Conservation (phyloP, 2,797 vertebrate genomes). For the Rhinogobio ventralis region DNA sequence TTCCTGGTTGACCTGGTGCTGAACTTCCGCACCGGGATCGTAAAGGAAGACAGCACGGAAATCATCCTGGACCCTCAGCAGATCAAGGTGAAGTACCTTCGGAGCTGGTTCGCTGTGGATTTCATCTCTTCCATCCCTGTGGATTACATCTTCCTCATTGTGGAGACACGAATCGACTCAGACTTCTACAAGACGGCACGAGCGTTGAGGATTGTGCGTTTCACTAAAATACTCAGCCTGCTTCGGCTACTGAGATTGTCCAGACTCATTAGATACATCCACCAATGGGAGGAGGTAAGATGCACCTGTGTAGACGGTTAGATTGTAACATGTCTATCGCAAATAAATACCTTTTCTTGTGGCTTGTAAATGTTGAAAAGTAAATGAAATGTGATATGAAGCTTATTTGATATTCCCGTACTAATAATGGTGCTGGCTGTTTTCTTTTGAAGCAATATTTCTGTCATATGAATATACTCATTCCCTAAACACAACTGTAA, state of each 20-base stretch:
- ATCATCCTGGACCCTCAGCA: conserved; percentile 95
- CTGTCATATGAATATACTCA: neutral
- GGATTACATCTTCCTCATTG: conserved; percentile 99
- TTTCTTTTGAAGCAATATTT: conserved; percentile 25
- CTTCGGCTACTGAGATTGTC: conserved; percentile 93
- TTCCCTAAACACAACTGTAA: conserved; percentile 3
- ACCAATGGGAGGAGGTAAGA: conserved; percentile 98
- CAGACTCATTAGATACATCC: conserved; percentile 97
- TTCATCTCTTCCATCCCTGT: conserved; percentile 99
- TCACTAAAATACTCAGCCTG: conserved; percentile 98
- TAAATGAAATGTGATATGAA: neutral
- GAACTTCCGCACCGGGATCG: conserved; percentile 98
- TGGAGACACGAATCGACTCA: conserved; percentile 96
- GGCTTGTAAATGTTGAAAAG: conserved; percentile 5
- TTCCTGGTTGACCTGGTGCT: conserved; percentile 98
- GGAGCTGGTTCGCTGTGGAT: conserved; percentile 98
- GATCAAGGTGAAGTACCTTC: conserved; percentile 98
- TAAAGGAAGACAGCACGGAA: conserved; percentile 98
- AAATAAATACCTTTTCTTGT: neutral
- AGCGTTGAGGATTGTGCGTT: conserved; percentile 95
- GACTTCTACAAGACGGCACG: conserved; percentile 99
- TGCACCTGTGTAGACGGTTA: neutral
- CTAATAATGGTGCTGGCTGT: neutral
- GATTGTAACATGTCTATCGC: neutral
- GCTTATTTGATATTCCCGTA: conserved; percentile 6